A percentile compares a stretch with the other conserved stretches of the same genome.
Evolutionary conservation across 2,113 vertebrate genomes (phyloP).

Genomic region (Polypterus senegalus): DNA sequence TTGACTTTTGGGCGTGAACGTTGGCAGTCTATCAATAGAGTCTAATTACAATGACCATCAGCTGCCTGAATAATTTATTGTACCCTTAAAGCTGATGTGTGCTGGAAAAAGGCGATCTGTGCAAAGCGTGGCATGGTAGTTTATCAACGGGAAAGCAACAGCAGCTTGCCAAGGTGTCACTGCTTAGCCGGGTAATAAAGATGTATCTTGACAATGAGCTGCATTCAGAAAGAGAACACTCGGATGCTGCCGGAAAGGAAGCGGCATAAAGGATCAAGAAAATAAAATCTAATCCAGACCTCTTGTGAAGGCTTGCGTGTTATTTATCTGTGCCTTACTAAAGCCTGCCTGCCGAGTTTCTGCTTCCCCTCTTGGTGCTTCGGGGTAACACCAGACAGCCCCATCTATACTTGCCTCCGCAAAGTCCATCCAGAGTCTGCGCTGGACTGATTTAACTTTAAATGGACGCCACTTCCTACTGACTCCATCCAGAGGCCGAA

Average conservation of each 20-base stretch:
- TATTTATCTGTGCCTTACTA: no score
- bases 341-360: no score
- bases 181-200: conserved; percentile 41
- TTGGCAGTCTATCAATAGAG: conserved; percentile 49
- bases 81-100: conserved; percentile 49
- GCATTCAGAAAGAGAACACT: conserved; percentile 27
- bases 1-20: conserved; percentile 39
- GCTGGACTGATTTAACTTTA: no score
- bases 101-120: conserved; percentile 43
- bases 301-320: no score
- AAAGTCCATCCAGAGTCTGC: no score
- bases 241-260: not conserved
- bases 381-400: no score
- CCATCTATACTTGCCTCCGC: no score
- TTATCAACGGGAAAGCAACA: conserved; percentile 31
- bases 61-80: conserved; percentile 53
- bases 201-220: conserved; percentile 23
- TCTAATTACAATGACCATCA: conserved; percentile 53
- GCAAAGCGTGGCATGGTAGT: conserved; percentile 37
- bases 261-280: not conserved
- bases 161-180: conserved; percentile 31
- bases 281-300: not conserved
- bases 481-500: no score
- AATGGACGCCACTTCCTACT: no score
- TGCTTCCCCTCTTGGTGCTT: no score